phyloP scores from a whole-genome alignment of 2,797 vertebrate species.

The Leptodactylus fallax region DNA sequence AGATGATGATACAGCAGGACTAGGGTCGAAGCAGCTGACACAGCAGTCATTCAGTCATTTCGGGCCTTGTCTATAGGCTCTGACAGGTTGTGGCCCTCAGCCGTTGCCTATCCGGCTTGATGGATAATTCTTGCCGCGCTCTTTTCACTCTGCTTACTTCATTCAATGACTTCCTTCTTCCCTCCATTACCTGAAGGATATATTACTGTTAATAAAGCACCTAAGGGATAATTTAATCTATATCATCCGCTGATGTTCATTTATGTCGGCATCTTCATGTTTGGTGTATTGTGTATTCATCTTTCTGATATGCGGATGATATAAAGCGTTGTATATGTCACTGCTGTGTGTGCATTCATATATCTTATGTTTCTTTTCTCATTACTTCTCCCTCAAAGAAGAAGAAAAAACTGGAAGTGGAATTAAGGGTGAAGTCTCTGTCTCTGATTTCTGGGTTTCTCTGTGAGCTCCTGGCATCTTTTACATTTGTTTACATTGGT shows the following conservation, averaged over 20 bases:
- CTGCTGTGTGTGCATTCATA: background rate
- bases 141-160: background rate
- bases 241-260: background rate
- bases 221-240: background rate
- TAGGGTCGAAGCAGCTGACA: background rate
- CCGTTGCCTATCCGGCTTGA: background rate
- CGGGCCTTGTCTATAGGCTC: background rate
- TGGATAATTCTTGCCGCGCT: slow-evolving; percentile 28
- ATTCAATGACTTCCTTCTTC: slow-evolving; percentile 6
- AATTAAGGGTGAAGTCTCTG: too few species aligned
- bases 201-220: slow-evolving; percentile 14
- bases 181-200: slow-evolving; percentile 18
- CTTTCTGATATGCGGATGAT: too few species aligned
- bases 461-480: background rate
- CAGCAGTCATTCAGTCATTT: background rate
- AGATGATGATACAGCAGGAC: background rate
- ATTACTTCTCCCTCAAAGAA: too few species aligned
- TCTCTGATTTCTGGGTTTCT: too few species aligned
- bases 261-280: background rate
- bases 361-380: background rate
- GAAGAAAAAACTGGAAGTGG: too few species aligned
- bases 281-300: background rate
- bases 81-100: slow-evolving; percentile 10
- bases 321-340: background rate
- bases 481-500: too few species aligned